Conservation (phyloP, 2,888 invertebrate species). For the Capitulum mitella region DNA sequence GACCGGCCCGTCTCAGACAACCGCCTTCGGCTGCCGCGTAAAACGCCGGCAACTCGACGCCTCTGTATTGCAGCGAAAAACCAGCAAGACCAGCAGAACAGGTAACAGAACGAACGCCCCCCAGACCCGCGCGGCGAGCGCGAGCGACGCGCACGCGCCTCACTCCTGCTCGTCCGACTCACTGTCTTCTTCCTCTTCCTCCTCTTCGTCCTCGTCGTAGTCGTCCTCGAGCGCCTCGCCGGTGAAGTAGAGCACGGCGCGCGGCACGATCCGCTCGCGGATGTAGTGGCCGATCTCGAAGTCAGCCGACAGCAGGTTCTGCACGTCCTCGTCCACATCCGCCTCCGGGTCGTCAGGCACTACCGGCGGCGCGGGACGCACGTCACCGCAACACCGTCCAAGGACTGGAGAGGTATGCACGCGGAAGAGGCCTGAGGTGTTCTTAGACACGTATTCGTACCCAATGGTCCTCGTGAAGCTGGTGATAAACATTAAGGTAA, state of each 20-base stretch:
- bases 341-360: conserved; percentile 76
- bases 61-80: too few relatives aligned
- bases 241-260: conserved; percentile 92
- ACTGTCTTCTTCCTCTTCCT: conserved; percentile 36
- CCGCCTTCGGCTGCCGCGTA: too few relatives aligned
- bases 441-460: too few relatives aligned
- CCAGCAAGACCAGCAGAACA: background rate
- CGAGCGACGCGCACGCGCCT: background rate
- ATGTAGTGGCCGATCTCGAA: conserved; percentile 98
- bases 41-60: too few relatives aligned
- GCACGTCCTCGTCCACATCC: conserved; percentile 81
- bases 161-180: background rate
- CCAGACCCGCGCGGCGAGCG: background rate
- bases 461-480: too few relatives aligned
- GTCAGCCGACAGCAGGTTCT: conserved; percentile 79
- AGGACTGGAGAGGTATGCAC: too few relatives aligned
- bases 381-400: too few relatives aligned
- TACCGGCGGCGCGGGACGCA: conserved; percentile 39
- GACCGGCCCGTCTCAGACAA: too few relatives aligned
- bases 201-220: conserved; percentile 37
- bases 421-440: too few relatives aligned
- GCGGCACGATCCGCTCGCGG: conserved; percentile 91
- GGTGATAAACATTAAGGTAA: too few relatives aligned
- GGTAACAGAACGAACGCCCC: background rate
- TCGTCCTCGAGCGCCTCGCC: conserved; percentile 45